Conservation (phyloP, 2,113 vertebrate species). For the Pygoscelis antarcticus region DNA sequence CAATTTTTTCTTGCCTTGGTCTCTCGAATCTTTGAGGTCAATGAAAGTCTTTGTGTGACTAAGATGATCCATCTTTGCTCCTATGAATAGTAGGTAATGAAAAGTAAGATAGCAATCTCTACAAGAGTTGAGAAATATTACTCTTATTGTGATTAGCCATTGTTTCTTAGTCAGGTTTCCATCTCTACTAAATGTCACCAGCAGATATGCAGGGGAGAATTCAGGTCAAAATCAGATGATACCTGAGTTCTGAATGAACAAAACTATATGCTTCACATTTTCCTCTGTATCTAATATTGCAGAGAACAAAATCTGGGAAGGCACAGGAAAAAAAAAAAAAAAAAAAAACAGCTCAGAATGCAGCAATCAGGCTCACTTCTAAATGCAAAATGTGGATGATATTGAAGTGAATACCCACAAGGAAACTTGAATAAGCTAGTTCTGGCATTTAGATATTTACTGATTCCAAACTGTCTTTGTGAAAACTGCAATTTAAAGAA, state of each 20-base stretch:
- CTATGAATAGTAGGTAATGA: background rate
- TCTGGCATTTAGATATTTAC: conserved; percentile 56
- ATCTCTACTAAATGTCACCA: background rate
- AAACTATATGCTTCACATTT: background rate
- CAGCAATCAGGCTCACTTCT: conserved; percentile 41
- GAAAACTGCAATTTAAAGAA: conserved; percentile 44
- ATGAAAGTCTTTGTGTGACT: background rate
- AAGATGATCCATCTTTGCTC: background rate
- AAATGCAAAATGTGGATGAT: conserved; percentile 16
- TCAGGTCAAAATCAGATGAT: conserved; percentile 10
- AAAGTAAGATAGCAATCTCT: background rate
- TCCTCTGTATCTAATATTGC: background rate
- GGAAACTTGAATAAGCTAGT: conserved; percentile 19
- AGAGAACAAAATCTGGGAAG: background rate
- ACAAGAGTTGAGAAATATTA: background rate
- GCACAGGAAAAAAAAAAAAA: background rate
- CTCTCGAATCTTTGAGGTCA: background rate
- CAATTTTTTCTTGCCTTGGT: background rate
- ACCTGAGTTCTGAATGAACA: background rate
- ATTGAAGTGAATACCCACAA: conserved; percentile 32
- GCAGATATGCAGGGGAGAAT: background rate
- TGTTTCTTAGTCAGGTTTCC: background rate
- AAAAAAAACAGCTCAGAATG: background rate
- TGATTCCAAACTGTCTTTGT: conserved; percentile 30
- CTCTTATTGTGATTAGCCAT: conserved; percentile 1